Conservation (phyloP, 2,113 vertebrate species). For the Limanda limanda region DNA sequence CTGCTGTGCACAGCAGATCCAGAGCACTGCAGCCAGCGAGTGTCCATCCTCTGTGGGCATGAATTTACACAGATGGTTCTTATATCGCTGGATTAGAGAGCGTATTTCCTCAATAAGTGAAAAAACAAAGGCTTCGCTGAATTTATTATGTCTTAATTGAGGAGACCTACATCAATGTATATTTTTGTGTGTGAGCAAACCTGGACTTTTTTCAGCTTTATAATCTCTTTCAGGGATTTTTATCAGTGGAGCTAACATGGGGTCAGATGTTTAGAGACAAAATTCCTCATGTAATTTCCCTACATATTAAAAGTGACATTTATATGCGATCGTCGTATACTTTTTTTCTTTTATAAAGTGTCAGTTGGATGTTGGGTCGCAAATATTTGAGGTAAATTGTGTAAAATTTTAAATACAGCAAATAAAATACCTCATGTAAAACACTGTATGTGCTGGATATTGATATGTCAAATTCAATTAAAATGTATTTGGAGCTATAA, state of each 20-base stretch:
- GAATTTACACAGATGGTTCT: constrained; percentile 85
- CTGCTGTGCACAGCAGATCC: constrained; percentile 61
- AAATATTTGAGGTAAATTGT: not conserved
- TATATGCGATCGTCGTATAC: too few species aligned
- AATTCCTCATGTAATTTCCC: constrained; percentile 45
- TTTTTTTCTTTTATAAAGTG: not conserved
- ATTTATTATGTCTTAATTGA: constrained; percentile 82
- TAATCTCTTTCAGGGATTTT: constrained; percentile 47
- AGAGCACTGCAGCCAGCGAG: constrained; percentile 55
- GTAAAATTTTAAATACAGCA: not conserved
- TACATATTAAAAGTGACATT: constrained; percentile 3
- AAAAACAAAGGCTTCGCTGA: constrained; percentile 71
- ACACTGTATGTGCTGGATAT: not conserved
- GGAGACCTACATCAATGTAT: constrained; percentile 75
- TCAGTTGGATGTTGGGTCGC: not conserved
- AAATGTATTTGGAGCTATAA: too few species aligned
- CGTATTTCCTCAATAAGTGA: constrained; percentile 78
- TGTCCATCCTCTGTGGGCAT: constrained; percentile 70
- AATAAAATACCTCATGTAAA: not conserved
- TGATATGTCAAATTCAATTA: too few species aligned
- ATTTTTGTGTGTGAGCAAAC: constrained; percentile 71
- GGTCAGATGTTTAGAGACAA: constrained; percentile 45
- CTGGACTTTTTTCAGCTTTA: constrained; percentile 35
- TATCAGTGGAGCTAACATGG: constrained; percentile 48
- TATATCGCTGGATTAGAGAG: constrained; percentile 78